These are phyloP conservation scores for Spilogale gracilis DNA, from an alignment of 2,113 vertebrate species.

Conservation along the genomic window DNA sequence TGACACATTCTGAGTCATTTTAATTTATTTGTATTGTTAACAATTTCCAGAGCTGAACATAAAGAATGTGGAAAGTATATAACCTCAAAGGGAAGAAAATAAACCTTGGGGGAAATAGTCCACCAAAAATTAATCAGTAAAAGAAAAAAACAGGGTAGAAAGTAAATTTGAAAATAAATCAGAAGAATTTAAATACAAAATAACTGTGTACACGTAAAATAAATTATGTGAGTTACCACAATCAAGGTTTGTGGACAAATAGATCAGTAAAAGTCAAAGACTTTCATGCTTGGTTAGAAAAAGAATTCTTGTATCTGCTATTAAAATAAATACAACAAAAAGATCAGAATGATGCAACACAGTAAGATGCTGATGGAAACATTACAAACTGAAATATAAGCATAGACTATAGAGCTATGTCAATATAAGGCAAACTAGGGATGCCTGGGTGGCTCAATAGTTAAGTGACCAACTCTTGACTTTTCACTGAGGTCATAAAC, in stretches of 20 bases:
- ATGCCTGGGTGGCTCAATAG: too few relatives aligned
- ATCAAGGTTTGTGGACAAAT: neutral
- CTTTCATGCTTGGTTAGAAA: neutral
- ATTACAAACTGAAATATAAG: neutral
- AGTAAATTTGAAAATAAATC: neutral
- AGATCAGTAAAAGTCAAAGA: neutral
- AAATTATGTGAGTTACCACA: neutral
- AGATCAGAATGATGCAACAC: neutral
- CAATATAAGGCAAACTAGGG: neutral
- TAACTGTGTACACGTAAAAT: neutral
- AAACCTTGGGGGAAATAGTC: neutral
- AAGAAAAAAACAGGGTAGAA: neutral
- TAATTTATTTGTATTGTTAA: neutral
- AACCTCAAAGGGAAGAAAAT: neutral
- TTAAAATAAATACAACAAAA: neutral
- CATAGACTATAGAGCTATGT: neutral
- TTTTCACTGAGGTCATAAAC: too few relatives aligned
- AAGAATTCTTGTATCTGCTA: neutral
- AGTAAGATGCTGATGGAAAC: neutral
- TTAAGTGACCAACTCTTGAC: too few relatives aligned
- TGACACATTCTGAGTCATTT: neutral
- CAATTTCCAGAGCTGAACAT: neutral
- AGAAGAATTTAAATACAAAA: slow-evolving; percentile 5
- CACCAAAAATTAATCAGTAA: neutral
- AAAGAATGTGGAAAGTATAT: neutral